Evolutionary conservation across 2,797 vertebrate species (phyloP).

Genomic region (Spea hammondii): DNA sequence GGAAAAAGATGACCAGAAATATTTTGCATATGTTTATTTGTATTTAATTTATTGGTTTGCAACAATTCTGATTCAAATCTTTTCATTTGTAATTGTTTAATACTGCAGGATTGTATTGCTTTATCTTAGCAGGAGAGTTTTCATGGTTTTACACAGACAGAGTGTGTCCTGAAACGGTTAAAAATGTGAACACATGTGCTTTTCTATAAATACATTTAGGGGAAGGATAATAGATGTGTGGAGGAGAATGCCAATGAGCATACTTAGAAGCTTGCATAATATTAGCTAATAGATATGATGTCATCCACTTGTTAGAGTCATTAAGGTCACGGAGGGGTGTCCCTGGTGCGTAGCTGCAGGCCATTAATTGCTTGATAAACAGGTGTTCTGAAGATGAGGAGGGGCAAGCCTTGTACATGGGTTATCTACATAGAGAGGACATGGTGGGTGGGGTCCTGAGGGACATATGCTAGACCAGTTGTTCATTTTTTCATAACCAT

Average conservation of each 20-base stretch:
- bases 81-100: no score
- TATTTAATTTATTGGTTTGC: no score
- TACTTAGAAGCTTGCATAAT: constrained; percentile 32
- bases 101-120: no score
- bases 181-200: constrained; percentile 15
- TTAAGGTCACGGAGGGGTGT: constrained; percentile 23
- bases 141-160: no score
- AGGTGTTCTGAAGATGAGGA: constrained; percentile 15
- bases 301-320: constrained; percentile 23
- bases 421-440: neutral
- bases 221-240: constrained; percentile 19
- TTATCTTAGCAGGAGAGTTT: no score
- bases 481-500: no score
- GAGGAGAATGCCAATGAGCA: constrained; percentile 29
- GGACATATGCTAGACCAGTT: neutral
- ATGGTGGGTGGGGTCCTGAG: neutral
- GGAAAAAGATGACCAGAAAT: no score
- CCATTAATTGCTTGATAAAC: constrained; percentile 32
- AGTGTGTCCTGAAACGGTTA: constrained; percentile 11
- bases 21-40: no score
- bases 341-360: constrained; percentile 25
- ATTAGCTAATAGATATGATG: constrained; percentile 48
- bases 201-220: constrained; percentile 37
- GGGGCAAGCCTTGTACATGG: neutral
- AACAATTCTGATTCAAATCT: no score